A percentile compares a stretch with the other conserved stretches of the same genome.
These are phyloP conservation scores for Toxostoma redivivum DNA, from an alignment of 2,113 vertebrate species.

Conservation along the genomic window DNA sequence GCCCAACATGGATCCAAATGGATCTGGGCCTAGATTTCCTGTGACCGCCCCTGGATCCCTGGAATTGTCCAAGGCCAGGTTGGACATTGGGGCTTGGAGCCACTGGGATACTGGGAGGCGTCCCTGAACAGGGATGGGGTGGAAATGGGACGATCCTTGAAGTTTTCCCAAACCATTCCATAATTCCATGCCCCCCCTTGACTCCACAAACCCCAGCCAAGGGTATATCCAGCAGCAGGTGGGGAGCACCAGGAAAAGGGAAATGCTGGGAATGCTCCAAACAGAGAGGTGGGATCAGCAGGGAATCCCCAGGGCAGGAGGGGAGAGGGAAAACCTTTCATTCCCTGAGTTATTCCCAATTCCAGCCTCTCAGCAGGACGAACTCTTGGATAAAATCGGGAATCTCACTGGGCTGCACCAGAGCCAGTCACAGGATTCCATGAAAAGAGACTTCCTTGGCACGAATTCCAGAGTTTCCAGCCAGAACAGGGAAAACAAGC, in stretches of 20 bases:
- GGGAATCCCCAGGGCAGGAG: not conserved
- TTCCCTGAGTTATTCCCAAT: not conserved
- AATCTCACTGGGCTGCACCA: not conserved
- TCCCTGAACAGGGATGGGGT: not conserved
- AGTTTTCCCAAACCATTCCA: not conserved
- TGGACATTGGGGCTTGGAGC: not conserved
- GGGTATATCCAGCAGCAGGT: not conserved
- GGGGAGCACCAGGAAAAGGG: not conserved
- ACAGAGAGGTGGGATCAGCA: not conserved
- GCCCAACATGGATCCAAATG: not conserved
- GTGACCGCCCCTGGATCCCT: not conserved
- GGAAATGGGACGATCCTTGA: not conserved
- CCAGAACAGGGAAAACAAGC: not conserved
- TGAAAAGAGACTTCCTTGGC: not conserved
- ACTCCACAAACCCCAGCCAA: not conserved
- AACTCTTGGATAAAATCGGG: not conserved
- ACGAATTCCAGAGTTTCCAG: not conserved
- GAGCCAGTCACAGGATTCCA: not conserved
- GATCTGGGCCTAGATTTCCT: not conserved
- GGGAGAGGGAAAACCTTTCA: not conserved
- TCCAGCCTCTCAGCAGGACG: not conserved
- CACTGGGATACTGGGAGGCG: accelerated
- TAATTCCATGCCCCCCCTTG: not conserved
- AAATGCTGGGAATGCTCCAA: not conserved
- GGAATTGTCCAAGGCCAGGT: not conserved